Base-by-base conservation (phyloP, 92 coral and sea anemone species). In the Epizoanthus illoricatus region DNA sequence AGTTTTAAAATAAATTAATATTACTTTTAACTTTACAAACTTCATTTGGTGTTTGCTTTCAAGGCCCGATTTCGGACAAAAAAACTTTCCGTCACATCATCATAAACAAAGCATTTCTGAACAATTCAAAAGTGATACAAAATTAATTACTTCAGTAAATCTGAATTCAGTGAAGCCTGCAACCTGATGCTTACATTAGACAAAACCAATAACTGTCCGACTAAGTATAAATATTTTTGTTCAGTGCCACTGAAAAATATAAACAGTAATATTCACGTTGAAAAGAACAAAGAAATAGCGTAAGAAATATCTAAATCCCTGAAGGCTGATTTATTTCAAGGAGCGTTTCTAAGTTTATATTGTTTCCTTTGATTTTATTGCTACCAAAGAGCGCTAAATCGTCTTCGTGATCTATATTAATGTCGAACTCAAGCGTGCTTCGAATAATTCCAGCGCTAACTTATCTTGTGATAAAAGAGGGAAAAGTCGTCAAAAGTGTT, bases 121-220 rank as follows among this genome's bases (percentile, higher is more conserved):
- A 52, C 56, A 52, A 52, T 52, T 52, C 56, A 52, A 60, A 75
- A 43, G 70, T 76, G 56, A 76, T 76, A 60, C 81, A 76, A 76
- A 76, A 76, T 76, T 76, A 76, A 76, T 76, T 39, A 76, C 59
- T 76, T 76, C 45, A 76, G 21, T 75, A 65, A 42, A 76, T 41
- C 56, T 43, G 40, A 76, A 56, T 76, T 76, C 42, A 67, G 42
- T 24, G 42, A 36, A 69, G 52, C 47, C 8, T 69, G 33, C 74
- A 69, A 62, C 69, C 82, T 78, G 82, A 72, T 78, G 82, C 71
- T 62, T 78, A 63, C 82, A 78, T 63, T 63, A 42, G 40, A 59
- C 60, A 63, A 62, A 43, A 42, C 82, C 82, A 78, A 78, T 78
- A 20, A 78, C 45, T 78, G 71, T 17, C 20, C 82, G 70, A 45